Evolutionary conservation across 2,888 invertebrate genomes (phyloP).

Genomic region (Myopa tessellatipennis): DNA sequence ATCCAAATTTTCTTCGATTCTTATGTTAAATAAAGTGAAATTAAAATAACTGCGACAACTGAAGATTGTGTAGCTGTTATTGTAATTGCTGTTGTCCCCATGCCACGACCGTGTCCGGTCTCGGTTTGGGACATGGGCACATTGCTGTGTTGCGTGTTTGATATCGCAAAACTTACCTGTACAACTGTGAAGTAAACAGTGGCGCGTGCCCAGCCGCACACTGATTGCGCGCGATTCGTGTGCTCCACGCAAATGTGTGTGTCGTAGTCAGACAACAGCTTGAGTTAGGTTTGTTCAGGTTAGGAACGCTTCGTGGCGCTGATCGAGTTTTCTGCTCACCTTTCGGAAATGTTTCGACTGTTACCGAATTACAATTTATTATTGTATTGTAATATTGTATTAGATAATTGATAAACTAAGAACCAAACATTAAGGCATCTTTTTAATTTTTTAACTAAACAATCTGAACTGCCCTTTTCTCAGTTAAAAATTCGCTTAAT

Average conservation of each 20-base stretch:
- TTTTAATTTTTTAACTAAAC: no score
- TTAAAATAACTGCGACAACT: no score
- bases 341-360: no score
- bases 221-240: slow-evolving; percentile 28
- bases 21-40: no score
- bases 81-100: neutral
- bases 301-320: slow-evolving; percentile 2
- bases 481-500: no score
- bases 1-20: no score
- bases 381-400: neutral
- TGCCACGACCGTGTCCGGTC: neutral
- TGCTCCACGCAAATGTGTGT: neutral
- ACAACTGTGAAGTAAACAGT: slow-evolving; percentile 54
- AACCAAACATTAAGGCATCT: no score
- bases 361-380: neutral
- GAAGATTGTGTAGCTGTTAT: neutral
- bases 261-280: slow-evolving; percentile 21
- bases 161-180: slow-evolving; percentile 53
- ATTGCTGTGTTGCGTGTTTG: slow-evolving; percentile 50
- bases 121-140: neutral
- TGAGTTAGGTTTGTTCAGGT: slow-evolving; percentile 24
- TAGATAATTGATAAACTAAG: neutral
- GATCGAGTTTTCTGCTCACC: no score
- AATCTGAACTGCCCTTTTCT: no score
- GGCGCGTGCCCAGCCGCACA: slow-evolving; percentile 52